Percentiles rank a stretch among this genome's conserved stretches.
These are phyloP conservation scores for Meleagris gallopavo DNA, from an alignment of 2,113 vertebrate genomes.

Conservation along the genomic window DNA sequence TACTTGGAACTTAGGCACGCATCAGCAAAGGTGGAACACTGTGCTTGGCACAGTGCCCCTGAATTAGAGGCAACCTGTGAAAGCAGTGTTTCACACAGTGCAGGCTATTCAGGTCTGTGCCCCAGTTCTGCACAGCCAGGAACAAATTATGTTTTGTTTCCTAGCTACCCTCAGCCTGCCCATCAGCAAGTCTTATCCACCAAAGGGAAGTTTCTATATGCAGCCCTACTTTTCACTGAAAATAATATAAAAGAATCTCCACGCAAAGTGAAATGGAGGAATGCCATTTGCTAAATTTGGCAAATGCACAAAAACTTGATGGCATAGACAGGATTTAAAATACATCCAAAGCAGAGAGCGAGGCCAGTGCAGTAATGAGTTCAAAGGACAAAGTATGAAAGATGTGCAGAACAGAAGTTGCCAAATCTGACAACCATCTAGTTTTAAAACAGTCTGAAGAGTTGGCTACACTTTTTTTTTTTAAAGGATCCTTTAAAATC, in stretches of 20 bases:
- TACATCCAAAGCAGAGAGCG: not conserved
- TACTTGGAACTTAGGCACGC: not conserved
- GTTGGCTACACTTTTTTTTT: not conserved
- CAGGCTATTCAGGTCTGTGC: not conserved
- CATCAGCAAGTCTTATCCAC: not conserved
- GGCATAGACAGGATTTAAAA: not conserved
- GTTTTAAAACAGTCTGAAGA: not conserved
- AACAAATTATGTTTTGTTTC: not conserved
- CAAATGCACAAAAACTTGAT: not conserved
- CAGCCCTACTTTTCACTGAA: not conserved
- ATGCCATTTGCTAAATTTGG: not conserved
- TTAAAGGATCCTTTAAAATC: not conserved
- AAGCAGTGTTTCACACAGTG: not conserved
- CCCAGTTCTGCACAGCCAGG: not conserved
- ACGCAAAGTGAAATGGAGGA: not conserved
- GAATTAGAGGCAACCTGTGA: not conserved
- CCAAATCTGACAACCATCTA: not conserved
- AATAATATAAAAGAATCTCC: not conserved
- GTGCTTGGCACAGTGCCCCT: not conserved
- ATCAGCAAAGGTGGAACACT: not conserved
- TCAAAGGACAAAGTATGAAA: not conserved
- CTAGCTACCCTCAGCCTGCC: not conserved
- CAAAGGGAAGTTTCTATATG: not conserved
- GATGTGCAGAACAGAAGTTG: not conserved
- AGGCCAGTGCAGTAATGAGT: not conserved